Evolutionary conservation across 2,113 vertebrate genomes (phyloP), one percentile per base, ranked within the genome.

Genomic region (Sebastes schlegelii): DNA sequence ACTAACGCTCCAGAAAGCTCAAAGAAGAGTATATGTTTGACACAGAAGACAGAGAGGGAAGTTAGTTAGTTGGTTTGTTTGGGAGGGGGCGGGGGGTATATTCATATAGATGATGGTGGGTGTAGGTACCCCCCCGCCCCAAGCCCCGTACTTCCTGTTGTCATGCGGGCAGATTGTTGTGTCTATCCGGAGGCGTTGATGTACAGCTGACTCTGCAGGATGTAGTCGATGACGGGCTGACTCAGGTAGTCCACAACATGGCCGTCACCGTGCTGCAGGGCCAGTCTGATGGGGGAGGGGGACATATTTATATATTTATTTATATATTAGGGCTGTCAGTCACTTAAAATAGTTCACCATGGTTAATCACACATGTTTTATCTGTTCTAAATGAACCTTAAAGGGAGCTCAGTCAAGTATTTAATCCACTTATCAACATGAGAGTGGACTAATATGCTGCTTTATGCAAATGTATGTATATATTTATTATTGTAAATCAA

Each of bases 141-240:
- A 13, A 14, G 5, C 45, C 40, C 5, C 64, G 21, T 42, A 4
- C 61, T 60, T 58, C 76, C 71, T 79, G 66, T 48, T 82, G 34
- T 78, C 79, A 80, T 76, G 83, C 67, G 26, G 19, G 57, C 17
- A 10, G 69, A 71, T 5, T 5, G 16, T 3, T 0, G 76, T 14
- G 34, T 48, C 93, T 98, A 99, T 93, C 98, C 98, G 0, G 98
- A 99, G 85, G 98, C 95, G 0, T 97, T 99, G 95, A 99, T 99
- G 95, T 99, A 99, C 54, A 99, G 97, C 93, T 99, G 98, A 88
- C 96, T 98, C 95, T 99, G 97, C 94, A 99, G 97, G 92, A 99
- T 97, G 95, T 99, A 99, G 95, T 99, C 98, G 7, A 99, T 99
- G 94, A 99, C 98, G 0, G 97, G 97, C 94, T 99, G 98, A 79